Evolutionary conservation across 2,113 vertebrate species (phyloP).

Genomic region (Pseudolaguvia tuberculata): DNA sequence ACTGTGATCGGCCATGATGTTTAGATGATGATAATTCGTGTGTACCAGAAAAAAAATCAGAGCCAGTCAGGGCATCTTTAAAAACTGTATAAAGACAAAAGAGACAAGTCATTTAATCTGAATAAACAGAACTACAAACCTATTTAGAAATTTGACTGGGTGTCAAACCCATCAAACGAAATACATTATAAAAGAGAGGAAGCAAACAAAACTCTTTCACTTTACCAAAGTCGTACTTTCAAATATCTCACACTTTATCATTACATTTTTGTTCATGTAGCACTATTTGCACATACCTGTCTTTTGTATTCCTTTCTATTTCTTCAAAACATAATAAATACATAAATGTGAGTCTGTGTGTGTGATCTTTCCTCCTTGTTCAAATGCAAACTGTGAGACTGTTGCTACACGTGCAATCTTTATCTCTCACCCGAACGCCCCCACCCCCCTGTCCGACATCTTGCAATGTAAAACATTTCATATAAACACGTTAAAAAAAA

Average conservation of each 20-base stretch:
- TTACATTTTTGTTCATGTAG: background rate
- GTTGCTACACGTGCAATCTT: conserved; percentile 34
- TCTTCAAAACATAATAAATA: conserved; percentile 6
- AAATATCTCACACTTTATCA: background rate
- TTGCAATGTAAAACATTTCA: conserved; percentile 41
- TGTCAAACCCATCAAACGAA: conserved; percentile 21
- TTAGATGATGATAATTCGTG: background rate
- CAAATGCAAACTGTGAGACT: conserved; percentile 33
- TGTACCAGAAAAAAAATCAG: background rate
- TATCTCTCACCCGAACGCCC: conserved; percentile 31
- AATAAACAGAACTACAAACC: background rate
- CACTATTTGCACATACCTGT: conserved; percentile 25
- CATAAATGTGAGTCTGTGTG: background rate
- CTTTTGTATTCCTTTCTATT: conserved; percentile 15
- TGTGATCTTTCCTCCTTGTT: conserved; percentile 14
- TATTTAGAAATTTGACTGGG: background rate
- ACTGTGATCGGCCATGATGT: conserved; percentile 49
- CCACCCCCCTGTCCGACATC: background rate
- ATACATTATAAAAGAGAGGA: conserved; percentile 22
- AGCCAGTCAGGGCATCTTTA: conserved; percentile 31
- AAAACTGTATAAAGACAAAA: conserved; percentile 31
- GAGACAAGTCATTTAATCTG: background rate
- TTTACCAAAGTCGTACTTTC: conserved; percentile 7
- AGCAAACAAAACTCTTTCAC: conserved; percentile 33
- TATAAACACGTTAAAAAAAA: conserved; percentile 36